Evolutionary conservation across 2,888 invertebrate genomes (phyloP).

Genomic region (Yponomeuta malinellus): DNA sequence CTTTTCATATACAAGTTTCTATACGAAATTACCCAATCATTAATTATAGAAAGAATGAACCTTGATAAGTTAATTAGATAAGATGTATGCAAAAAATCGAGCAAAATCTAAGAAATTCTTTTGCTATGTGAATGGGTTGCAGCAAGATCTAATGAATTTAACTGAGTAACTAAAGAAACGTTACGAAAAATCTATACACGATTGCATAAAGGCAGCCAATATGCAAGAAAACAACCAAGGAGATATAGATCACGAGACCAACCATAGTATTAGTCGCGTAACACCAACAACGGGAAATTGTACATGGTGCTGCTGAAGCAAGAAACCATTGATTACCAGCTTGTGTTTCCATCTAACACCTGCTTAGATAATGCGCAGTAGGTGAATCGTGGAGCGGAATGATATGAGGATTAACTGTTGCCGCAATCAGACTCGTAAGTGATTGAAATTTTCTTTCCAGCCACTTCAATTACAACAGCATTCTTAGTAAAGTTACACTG

Average conservation of each 20-base stretch:
- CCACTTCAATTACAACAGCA: neutral
- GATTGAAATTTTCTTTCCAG: neutral
- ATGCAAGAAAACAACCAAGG: slow-evolving; percentile 5
- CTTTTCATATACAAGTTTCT: neutral
- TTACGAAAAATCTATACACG: slow-evolving; percentile 11
- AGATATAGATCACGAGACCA: slow-evolving; percentile 24
- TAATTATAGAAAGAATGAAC: neutral
- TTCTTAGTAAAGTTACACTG: slow-evolving; percentile 2
- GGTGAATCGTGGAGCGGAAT: neutral
- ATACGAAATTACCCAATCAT: neutral
- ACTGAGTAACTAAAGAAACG: neutral
- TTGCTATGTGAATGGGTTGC: neutral
- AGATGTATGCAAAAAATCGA: neutral
- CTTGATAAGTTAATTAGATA: neutral
- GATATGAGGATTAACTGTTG: slow-evolving; percentile 3
- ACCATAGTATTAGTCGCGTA: slow-evolving; percentile 27
- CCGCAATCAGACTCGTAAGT: neutral
- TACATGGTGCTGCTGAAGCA: neutral
- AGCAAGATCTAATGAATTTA: neutral
- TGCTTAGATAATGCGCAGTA: slow-evolving; percentile 6
- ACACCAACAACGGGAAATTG: slow-evolving; percentile 19
- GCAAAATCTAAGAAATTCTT: neutral
- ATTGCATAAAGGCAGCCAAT: slow-evolving; percentile 11
- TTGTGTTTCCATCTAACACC: slow-evolving; percentile 12
- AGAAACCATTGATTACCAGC: slow-evolving; percentile 10